Evolutionary conservation across 1,140 invertebrate species (phyloP).

Genomic region (Drosophila funebris): DNA sequence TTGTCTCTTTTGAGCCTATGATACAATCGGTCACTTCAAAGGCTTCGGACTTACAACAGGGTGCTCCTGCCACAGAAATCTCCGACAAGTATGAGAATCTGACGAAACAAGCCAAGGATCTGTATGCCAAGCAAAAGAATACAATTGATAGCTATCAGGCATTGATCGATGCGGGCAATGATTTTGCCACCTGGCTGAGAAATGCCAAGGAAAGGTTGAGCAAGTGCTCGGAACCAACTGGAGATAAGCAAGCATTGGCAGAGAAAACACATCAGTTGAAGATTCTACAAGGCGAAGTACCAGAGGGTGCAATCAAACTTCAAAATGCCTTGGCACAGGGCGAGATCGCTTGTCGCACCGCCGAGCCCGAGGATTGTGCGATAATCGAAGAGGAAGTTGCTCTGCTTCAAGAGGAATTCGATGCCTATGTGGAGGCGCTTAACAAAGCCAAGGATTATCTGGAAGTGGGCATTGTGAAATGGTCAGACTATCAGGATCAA

Average conservation of each 20-base stretch:
- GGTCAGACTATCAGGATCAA: slow-evolving; percentile 97
- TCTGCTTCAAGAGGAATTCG: slow-evolving; percentile 93
- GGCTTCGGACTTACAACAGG: slow-evolving; percentile 94
- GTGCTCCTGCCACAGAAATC: slow-evolving; percentile 93
- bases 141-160: slow-evolving; percentile 95
- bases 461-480: slow-evolving; percentile 95
- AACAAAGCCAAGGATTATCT: slow-evolving; percentile 92
- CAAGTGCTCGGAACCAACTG: slow-evolving; percentile 96
- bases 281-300: slow-evolving; percentile 91
- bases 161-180: slow-evolving; percentile 94
- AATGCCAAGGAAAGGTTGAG: slow-evolving; percentile 94
- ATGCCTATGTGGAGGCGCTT: slow-evolving; percentile 91
- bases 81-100: slow-evolving; percentile 95
- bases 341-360: slow-evolving; percentile 91
- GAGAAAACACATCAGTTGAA: slow-evolving; percentile 94
- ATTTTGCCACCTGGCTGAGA: slow-evolving; percentile 96
- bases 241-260: slow-evolving; percentile 94
- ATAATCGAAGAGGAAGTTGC: slow-evolving; percentile 96
- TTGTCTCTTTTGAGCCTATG: slow-evolving; percentile 97
- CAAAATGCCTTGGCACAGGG: slow-evolving; percentile 92
- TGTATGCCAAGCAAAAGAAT: slow-evolving; percentile 95
- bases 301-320: slow-evolving; percentile 92
- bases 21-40: slow-evolving; percentile 96
- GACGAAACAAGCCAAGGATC: slow-evolving; percentile 94
- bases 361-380: slow-evolving; percentile 93